Evolutionary conservation across 2,797 vertebrate species (phyloP), one percentile per base, ranked within the genome.

Genomic region (Danio kyathit): DNA sequence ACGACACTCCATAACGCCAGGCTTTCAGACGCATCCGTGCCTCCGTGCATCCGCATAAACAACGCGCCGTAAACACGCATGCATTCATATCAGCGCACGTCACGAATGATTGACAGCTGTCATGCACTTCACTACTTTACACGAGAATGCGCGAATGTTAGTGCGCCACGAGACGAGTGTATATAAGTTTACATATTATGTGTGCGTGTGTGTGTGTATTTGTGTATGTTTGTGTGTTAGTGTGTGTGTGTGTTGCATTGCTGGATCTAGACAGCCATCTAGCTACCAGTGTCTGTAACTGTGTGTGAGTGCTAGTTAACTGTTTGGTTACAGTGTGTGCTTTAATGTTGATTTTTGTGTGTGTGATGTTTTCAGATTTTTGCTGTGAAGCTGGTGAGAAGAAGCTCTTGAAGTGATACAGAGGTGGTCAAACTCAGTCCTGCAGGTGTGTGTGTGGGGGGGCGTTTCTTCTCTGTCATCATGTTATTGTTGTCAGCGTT

Each of bases 1-100:
- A 90, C 88, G 89, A 86, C 90, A 91, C 94, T 91, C 94, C 92
- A 92, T 85, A 90, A 89, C 91, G 91, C 89, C 91, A 91, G 92
- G 91, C 93, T 90, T 91, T 88, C 14, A 19, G 48, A 38, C 41
- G 21, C n/a, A 48, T 29, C 85, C 87, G 87, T 88, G 89, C 87
- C 88, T 88, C 90, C 89, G 86, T 88, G 89, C 92, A 73, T 88
- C 90, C 88, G 85, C 19, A 92, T 87, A 90, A 89, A 88, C 88
- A 85, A 85, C 79, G 44, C 67, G 57, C 59, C 4, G 48, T 73
- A 46, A 79, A 41, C 63, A 43, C 52, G 16, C 29, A 29, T 17
- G 52, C 63, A 56, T 43, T 21, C 88, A 85, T 87, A 87, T 19
- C 9, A n/a, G 6, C 7, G 0, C 6, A 2, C 38, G 73, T 7